These are phyloP conservation scores for Petrosia ficiformis DNA, from an alignment of 37 sponge, comb jelly and placozoan species.

Conservation along the genomic window DNA sequence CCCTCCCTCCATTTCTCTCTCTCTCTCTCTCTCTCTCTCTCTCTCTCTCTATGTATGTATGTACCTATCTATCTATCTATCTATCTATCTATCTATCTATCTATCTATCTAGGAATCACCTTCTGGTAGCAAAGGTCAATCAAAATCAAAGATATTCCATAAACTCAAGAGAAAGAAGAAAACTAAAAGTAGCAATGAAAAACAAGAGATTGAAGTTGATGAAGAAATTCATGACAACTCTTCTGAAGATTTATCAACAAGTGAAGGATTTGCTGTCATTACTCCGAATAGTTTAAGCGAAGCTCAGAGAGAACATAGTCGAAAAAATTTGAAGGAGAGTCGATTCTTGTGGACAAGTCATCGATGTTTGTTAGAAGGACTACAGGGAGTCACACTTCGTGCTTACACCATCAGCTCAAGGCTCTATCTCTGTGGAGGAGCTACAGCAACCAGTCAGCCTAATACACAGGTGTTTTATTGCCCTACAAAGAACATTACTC, in stretches of 20 bases:
- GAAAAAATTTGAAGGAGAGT: neutral
- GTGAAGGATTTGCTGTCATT: neutral
- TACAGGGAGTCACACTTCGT: constrained; percentile 45
- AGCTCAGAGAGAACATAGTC: neutral
- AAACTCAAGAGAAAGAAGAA: neutral
- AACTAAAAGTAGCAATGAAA: neutral
- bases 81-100: too few relatives aligned
- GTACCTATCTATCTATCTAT: too few relatives aligned
- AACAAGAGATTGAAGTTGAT: neutral
- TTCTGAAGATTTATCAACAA: too few relatives aligned
- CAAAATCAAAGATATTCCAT: neutral
- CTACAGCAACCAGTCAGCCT: constrained; percentile 13
- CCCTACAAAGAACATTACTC: constrained; percentile 12
- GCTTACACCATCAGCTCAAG: constrained; percentile 6
- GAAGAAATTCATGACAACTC: neutral
- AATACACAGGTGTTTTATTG: constrained; percentile 32
- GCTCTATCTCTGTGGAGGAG: constrained; percentile 42
- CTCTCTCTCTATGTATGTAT: too few relatives aligned
- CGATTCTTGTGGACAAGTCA: constrained; percentile 33
- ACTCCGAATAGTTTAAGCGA: neutral
- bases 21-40: too few relatives aligned
- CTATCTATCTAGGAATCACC: too few relatives aligned
- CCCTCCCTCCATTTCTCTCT: too few relatives aligned
- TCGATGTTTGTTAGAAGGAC: constrained; percentile 26
- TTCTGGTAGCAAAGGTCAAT: neutral